Evolutionary conservation across 2,113 vertebrate genomes (phyloP).

Genomic region (Plotosus lineatus): DNA sequence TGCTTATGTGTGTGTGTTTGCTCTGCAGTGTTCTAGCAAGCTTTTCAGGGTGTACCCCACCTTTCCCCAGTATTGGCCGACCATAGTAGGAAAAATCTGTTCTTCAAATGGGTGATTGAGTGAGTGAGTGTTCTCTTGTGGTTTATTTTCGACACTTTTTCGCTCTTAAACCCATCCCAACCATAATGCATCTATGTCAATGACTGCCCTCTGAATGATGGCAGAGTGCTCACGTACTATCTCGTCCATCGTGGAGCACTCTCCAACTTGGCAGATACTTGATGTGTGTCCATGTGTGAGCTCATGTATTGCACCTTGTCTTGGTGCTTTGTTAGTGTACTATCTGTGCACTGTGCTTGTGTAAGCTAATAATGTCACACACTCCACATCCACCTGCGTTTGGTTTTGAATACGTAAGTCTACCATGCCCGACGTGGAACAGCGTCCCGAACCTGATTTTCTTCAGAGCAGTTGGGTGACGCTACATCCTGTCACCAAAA

Average conservation of each 20-base stretch:
- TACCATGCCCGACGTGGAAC: not conserved
- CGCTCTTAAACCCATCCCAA: not conserved
- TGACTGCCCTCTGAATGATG: too few species aligned
- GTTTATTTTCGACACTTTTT: too few species aligned
- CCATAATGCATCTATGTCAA: not conserved
- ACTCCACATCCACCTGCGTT: constrained; percentile 31
- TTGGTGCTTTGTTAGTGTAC: constrained; percentile 35
- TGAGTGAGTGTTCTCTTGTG: too few species aligned
- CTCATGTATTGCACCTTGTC: constrained; percentile 38
- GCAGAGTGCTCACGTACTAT: not conserved
- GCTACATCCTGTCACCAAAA: not conserved
- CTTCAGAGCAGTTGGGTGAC: not conserved
- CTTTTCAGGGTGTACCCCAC: too few species aligned
- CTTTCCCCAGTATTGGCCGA: too few species aligned
- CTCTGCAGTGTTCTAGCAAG: too few species aligned
- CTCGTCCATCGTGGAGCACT: not conserved
- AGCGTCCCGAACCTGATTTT: not conserved
- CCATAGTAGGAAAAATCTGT: too few species aligned
- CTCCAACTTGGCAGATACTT: not conserved
- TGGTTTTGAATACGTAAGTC: constrained; percentile 6
- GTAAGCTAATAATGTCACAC: constrained; percentile 57
- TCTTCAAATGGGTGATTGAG: too few species aligned
- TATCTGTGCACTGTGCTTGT: constrained; percentile 26
- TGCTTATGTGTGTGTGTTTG: too few species aligned
- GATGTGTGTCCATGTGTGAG: constrained; percentile 22